phyloP scores from a whole-genome alignment of 2,888 invertebrate genomes.

The Protodeltote pygarga region DNA sequence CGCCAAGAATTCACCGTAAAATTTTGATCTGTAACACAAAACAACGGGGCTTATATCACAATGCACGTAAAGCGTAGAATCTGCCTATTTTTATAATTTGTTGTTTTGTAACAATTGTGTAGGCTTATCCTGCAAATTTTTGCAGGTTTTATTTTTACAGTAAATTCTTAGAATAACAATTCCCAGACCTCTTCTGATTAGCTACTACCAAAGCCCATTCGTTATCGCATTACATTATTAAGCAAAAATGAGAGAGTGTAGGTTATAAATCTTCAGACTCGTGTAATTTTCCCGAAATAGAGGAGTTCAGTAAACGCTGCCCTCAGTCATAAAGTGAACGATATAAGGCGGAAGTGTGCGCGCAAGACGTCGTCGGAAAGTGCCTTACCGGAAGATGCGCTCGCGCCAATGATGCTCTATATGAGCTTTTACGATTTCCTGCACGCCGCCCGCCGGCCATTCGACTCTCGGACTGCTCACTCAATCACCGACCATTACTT shows the following conservation, averaged over 20 bases:
- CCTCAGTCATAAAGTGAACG: slow-evolving; percentile 67
- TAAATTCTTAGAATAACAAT: too few relatives aligned
- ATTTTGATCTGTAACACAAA: slow-evolving; percentile 43
- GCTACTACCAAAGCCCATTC: too few relatives aligned
- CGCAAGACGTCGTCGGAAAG: slow-evolving; percentile 74
- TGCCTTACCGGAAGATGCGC: slow-evolving; percentile 80
- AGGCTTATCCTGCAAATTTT: too few relatives aligned
- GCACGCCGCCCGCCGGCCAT: slow-evolving; percentile 65
- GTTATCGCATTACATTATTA: too few relatives aligned
- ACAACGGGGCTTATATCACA: slow-evolving; percentile 10
- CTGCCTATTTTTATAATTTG: too few relatives aligned
- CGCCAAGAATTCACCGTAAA: slow-evolving; percentile 48
- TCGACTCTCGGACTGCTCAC: slow-evolving; percentile 55
- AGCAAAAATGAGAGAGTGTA: too few relatives aligned
- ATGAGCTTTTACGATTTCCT: slow-evolving; percentile 85
- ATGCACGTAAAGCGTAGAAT: slow-evolving; percentile 13
- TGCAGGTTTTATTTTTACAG: too few relatives aligned
- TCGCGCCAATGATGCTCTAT: slow-evolving; percentile 71
- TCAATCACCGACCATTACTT: slow-evolving; percentile 54
- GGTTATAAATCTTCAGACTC: too few relatives aligned
- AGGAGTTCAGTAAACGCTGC: slow-evolving; percentile 65
- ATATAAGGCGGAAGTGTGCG: slow-evolving; percentile 74
- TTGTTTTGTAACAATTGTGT: too few relatives aligned
- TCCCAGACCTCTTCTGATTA: too few relatives aligned
- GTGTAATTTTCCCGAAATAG: slow-evolving; percentile 60